Base-by-base conservation (phyloP, 2,888 invertebrate genomes). In the Drosophila mimica region DNA sequence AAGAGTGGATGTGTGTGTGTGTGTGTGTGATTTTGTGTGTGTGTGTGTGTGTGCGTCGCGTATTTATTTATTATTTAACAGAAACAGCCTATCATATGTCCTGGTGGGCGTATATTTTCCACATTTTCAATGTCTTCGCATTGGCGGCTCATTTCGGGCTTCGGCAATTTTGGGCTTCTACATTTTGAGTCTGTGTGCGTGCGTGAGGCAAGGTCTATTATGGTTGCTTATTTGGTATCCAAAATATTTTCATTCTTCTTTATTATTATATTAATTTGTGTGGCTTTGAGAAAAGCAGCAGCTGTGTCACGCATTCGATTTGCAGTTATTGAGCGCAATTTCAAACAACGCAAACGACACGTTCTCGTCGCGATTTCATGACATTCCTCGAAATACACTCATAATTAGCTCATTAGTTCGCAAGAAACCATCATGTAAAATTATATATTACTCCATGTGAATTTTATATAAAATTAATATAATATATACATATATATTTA, bases 51-150 rank as follows among this genome's bases (percentile, higher is more conserved):
- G 67, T 51, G 52, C 56, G 58, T 69, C 68, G 72, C 65, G 53
- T 70, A 72, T 83, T 83, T 82, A 83, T 83, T 82, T 83, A 83
- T 83, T 83, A 83, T 83, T 83, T 80, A 84, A 63, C 74, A 69
- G 80, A 58, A 72, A 70, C 85, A 85, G 83, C 84, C 84, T 84
- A 84, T 84, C 84, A 70, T 79, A 74, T 71, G 85, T 79, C 43
- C 70, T 65, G 67, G 77, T 77, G 77, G 82, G 82, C 82, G 82
- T 80, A 56, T 30, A 34, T 61, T 66, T 81, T 71, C 57, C 73
- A 65, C 74, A 66, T 76, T 73, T 85, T 81, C 81, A 81, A 82
- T 81, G 84, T 82, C 82, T 80, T 83, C 81, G 83, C 74, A 73
- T 83, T 81, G 74, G 76, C 76, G 70, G 79, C 76, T 58, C 59